These are phyloP conservation scores for Oceanites oceanicus DNA, from an alignment of 2,113 vertebrate species.

Conservation along the genomic window DNA sequence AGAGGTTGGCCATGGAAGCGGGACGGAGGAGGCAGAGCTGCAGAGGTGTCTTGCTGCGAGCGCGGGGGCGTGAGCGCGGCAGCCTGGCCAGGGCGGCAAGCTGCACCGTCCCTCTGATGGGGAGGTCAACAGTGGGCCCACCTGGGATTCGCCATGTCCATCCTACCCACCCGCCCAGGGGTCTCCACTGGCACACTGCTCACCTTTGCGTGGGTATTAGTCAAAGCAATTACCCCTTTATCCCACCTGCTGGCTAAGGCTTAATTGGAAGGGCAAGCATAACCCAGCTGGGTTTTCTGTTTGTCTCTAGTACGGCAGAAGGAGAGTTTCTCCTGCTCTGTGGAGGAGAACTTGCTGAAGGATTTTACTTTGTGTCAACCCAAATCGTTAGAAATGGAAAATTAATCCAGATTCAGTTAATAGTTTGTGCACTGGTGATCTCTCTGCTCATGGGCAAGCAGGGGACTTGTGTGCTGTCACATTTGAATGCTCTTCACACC, in stretches of 20 bases:
- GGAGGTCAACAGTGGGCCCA: neutral
- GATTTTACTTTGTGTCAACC: neutral
- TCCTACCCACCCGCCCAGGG: neutral
- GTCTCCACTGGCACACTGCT: neutral
- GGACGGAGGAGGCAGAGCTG: neutral
- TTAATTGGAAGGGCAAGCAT: neutral
- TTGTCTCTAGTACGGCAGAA: neutral
- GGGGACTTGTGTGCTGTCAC: neutral
- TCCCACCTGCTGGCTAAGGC: neutral
- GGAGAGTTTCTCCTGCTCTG: neutral
- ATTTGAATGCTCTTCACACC: neutral
- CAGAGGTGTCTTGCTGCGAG: neutral
- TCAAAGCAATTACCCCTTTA: neutral
- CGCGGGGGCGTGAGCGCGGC: accelerated
- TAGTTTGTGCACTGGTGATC: neutral
- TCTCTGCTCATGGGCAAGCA: neutral
- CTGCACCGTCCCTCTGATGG: neutral
- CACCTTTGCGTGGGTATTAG: neutral
- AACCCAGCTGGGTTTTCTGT: neutral
- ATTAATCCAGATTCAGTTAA: neutral
- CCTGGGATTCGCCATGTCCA: neutral
- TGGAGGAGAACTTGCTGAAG: neutral
- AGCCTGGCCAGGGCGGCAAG: neutral
- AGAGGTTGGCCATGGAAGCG: neutral
- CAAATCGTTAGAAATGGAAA: neutral